These are phyloP conservation scores for Malurus leucopterus DNA, from an alignment of 2,797 vertebrate species.

Conservation along the genomic window DNA sequence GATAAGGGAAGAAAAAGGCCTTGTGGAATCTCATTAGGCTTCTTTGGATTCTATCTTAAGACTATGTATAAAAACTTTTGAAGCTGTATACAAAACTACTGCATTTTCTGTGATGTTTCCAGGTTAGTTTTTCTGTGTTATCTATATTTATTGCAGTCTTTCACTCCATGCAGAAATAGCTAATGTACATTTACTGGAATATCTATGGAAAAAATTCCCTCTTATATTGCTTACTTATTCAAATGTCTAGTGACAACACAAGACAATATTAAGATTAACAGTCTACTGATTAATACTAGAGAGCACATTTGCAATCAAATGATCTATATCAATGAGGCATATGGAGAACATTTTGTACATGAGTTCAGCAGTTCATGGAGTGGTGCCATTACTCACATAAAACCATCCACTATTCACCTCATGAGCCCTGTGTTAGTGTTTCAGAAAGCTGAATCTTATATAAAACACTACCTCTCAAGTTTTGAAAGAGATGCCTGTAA, in stretches of 20 bases:
- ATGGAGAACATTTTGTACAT: constrained; percentile 42
- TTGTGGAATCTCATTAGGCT: not conserved
- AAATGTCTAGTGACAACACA: not conserved
- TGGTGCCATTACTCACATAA: constrained; percentile 17
- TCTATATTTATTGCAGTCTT: not conserved
- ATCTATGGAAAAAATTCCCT: not conserved
- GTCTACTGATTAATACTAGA: constrained; percentile 27
- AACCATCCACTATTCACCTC: not conserved
- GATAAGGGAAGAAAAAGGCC: not conserved
- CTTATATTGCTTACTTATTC: not conserved
- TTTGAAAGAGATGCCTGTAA: constrained; percentile 17
- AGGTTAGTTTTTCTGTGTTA: not conserved
- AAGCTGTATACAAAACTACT: not conserved
- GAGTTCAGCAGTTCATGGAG: constrained; percentile 39
- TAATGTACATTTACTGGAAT: not conserved
- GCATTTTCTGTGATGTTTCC: not conserved
- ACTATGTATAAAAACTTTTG: not conserved
- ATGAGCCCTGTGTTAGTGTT: not conserved
- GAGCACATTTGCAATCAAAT: constrained; percentile 40
- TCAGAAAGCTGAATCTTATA: constrained; percentile 9
- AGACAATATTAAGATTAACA: constrained; percentile 16
- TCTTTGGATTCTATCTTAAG: not conserved
- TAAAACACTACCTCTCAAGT: not conserved
- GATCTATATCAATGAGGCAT: constrained; percentile 12
- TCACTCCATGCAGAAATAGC: not conserved